phyloP scores from a whole-genome alignment of 2,888 invertebrate species.

The Amphiduros pacificus region DNA sequence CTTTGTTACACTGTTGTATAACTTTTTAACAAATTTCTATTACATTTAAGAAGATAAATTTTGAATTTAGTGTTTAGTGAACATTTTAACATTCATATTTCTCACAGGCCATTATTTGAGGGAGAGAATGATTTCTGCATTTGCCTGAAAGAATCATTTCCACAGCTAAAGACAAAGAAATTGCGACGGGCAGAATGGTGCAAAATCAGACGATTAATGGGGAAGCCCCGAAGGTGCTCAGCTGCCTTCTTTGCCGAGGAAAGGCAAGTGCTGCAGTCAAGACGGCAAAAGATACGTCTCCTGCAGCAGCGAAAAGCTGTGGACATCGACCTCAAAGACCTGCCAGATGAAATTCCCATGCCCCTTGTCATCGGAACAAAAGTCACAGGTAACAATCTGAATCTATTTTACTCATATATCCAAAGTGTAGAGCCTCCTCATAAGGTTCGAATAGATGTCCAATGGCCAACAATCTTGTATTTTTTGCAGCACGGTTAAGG shows the following conservation, averaged over 20 bases:
- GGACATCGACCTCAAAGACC: constrained; percentile 74
- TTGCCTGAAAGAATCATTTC: constrained; percentile 91
- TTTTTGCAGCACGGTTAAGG: constrained; percentile 77
- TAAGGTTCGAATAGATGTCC: neutral
- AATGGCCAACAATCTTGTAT: neutral
- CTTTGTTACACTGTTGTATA: neutral
- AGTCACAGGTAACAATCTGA: constrained; percentile 62
- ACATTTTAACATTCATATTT: neutral
- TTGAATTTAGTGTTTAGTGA: neutral
- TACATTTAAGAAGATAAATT: neutral
- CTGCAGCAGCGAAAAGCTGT: constrained; percentile 86
- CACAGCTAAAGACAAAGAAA: constrained; percentile 81
- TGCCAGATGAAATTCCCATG: constrained; percentile 92
- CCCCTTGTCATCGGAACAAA: constrained; percentile 93
- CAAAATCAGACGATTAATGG: constrained; percentile 92
- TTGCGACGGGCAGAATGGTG: constrained; percentile 92
- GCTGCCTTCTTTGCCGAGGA: constrained; percentile 93
- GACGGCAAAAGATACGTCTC: constrained; percentile 86
- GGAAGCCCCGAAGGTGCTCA: constrained; percentile 83
- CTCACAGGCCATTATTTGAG: constrained; percentile 79
- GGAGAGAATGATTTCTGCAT: constrained; percentile 96
- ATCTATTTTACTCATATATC: neutral
- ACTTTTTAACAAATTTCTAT: too few relatives aligned
- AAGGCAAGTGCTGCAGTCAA: constrained; percentile 83
- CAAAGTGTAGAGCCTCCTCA: neutral